Conservation (phyloP, 1,140 invertebrate species). For the Zophobas morio region DNA sequence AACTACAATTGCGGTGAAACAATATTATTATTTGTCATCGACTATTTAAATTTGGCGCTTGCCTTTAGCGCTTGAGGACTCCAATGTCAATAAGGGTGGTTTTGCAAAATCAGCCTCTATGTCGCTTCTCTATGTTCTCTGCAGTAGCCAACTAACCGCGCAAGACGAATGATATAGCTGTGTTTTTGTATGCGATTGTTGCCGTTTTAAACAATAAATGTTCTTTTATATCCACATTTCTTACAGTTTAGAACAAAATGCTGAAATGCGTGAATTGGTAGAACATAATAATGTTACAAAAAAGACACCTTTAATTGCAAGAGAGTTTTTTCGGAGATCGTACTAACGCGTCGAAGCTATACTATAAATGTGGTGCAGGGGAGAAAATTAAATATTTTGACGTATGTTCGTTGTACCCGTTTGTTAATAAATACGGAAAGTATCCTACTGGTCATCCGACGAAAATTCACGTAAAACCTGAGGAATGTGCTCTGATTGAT, state of each 20-base stretch:
- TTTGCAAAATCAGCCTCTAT: too few relatives aligned
- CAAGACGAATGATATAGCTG: too few relatives aligned
- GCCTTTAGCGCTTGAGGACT: too few relatives aligned
- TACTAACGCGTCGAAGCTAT: constrained; percentile 34
- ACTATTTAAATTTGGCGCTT: too few relatives aligned
- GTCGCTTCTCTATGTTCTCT: too few relatives aligned
- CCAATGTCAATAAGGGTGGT: too few relatives aligned
- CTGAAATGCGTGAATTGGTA: not conserved
- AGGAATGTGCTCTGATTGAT: constrained; percentile 23
- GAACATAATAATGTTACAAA: not conserved
- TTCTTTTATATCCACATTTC: too few relatives aligned
- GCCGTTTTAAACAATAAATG: too few relatives aligned
- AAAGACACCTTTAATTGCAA: not conserved
- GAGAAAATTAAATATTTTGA: constrained; percentile 65
- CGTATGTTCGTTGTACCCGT: constrained; percentile 64
- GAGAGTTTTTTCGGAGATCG: constrained; percentile 45
- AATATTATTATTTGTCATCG: too few relatives aligned
- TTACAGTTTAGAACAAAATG: not conserved
- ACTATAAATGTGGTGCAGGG: constrained; percentile 28
- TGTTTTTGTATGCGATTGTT: not conserved
- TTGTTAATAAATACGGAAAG: constrained; percentile 58
- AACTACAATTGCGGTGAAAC: too few relatives aligned
- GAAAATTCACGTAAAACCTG: constrained; percentile 30
- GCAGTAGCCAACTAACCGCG: too few relatives aligned
- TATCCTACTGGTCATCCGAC: constrained; percentile 65